Conservation (phyloP, 2,113 vertebrate genomes). For the Romanogobio albipinnatus region DNA sequence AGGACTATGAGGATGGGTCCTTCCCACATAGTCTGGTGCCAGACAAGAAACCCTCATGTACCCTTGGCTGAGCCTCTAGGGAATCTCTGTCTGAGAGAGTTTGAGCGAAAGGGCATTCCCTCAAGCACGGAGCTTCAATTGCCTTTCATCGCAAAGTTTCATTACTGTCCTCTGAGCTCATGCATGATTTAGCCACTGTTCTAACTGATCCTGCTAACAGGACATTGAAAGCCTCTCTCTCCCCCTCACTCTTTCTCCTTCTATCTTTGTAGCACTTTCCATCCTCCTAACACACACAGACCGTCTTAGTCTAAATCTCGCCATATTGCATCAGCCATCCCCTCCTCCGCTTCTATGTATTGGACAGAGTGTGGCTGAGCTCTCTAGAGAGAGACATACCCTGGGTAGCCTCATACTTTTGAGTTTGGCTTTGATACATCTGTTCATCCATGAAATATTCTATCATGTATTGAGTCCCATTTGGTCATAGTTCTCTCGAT, state of each 20-base stretch:
- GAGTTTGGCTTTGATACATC: conserved; percentile 6
- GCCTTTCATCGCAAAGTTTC: conserved; percentile 47
- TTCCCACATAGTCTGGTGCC: background rate
- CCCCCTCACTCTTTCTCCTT: conserved; percentile 23
- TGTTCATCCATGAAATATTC: background rate
- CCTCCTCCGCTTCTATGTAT: conserved; percentile 23
- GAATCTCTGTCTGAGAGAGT: background rate
- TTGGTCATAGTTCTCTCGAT: conserved; percentile 26
- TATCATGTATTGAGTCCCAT: conserved; percentile 12
- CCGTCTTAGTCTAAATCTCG: conserved; percentile 20
- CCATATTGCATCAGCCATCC: conserved; percentile 44
- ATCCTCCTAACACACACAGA: conserved; percentile 1
- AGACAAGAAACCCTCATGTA: conserved; percentile 11
- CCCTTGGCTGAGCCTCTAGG: background rate
- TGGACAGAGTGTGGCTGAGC: conserved; percentile 3
- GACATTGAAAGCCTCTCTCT: conserved; percentile 29
- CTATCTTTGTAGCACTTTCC: conserved; percentile 1
- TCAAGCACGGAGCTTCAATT: conserved; percentile 17
- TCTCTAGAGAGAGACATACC: conserved; percentile 28
- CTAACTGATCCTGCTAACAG: conserved; percentile 42
- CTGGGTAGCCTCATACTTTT: conserved; percentile 3
- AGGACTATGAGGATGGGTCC: background rate
- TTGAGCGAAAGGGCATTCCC: background rate
- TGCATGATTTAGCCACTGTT: conserved; percentile 58
- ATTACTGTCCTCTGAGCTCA: conserved; percentile 50